Evolutionary conservation across 2,888 invertebrate genomes (phyloP).

Genomic region (Nowickia ferox): DNA sequence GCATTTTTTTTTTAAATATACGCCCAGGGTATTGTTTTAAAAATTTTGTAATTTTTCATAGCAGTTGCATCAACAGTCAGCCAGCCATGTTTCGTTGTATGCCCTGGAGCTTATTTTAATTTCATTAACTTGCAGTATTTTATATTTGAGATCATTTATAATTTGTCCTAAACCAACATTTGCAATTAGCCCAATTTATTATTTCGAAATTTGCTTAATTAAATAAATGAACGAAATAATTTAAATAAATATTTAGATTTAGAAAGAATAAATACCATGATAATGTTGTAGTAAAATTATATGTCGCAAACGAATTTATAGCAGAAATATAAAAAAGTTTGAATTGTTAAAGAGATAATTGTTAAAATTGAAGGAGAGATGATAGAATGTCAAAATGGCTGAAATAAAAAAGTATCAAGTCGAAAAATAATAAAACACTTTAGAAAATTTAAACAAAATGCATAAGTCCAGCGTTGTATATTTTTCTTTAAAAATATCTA

Average conservation of each 20-base stretch:
- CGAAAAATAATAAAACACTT: too few species aligned
- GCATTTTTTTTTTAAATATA: neutral
- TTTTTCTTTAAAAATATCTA: too few species aligned
- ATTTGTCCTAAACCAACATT: constrained; percentile 37
- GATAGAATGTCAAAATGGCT: too few species aligned
- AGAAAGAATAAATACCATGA: too few species aligned
- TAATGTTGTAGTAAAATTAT: too few species aligned
- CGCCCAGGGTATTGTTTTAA: neutral
- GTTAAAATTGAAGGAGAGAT: too few species aligned
- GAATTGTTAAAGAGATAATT: too few species aligned
- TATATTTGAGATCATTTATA: constrained; percentile 14
- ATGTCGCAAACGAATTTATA: too few species aligned
- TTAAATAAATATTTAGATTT: constrained; percentile 23
- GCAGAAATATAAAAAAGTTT: too few species aligned
- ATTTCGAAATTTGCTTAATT: constrained; percentile 49
- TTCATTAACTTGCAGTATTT: constrained; percentile 61
- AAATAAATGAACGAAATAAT: constrained; percentile 37
- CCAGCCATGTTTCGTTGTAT: constrained; percentile 12
- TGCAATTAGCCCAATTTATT: constrained; percentile 28
- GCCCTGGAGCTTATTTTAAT: constrained; percentile 64
- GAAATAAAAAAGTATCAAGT: too few species aligned
- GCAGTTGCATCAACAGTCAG: constrained; percentile 27
- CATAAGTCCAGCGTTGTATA: too few species aligned
- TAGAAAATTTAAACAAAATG: too few species aligned
- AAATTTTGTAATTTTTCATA: constrained; percentile 28